These are phyloP conservation scores for Neoaliturus tenellus DNA, from an alignment of 2,888 invertebrate genomes.

Conservation along the genomic window DNA sequence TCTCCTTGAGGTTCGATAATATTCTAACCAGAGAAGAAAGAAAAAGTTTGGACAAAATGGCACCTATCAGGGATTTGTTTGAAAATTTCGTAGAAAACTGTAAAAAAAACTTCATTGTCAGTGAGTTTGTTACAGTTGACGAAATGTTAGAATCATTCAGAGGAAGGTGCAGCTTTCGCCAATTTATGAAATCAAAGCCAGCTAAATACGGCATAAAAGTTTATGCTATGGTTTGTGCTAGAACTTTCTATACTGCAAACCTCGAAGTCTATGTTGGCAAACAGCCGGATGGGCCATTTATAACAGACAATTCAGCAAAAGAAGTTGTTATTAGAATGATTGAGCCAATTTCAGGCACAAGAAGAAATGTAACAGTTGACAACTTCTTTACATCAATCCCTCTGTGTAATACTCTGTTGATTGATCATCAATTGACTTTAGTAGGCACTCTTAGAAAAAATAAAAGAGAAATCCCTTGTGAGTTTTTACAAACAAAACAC, in stretches of 20 bases:
- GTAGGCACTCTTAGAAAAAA: conserved; percentile 34
- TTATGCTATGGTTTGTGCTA: conserved; percentile 43
- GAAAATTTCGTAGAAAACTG: conserved; percentile 44
- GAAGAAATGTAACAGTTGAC: conserved; percentile 53
- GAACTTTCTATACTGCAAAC: conserved; percentile 50
- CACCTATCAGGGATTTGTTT: conserved; percentile 57
- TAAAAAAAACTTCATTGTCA: conserved; percentile 37
- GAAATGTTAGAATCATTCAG: conserved; percentile 59
- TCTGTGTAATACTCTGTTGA: conserved; percentile 1
- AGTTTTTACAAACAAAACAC: conserved; percentile 5
- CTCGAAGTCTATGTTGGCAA: conserved; percentile 33
- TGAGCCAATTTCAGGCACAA: conserved; percentile 10
- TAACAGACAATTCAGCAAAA: conserved; percentile 4
- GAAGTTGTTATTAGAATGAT: conserved; percentile 11
- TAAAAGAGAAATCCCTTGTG: conserved; percentile 17
- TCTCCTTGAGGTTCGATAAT: conserved; percentile 5
- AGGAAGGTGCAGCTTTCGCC: conserved; percentile 51
- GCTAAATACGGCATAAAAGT: conserved; percentile 56
- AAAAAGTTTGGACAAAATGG: conserved; percentile 52
- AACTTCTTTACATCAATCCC: conserved; percentile 52
- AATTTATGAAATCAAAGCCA: conserved; percentile 55
- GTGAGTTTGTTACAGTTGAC: conserved; percentile 51
- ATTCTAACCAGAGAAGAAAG: background rate
- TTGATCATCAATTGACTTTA: conserved; percentile 11
- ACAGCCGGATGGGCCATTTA: conserved; percentile 50